Base-by-base conservation (phyloP, 2,888 invertebrate species). In the Spicauda simplicius region DNA sequence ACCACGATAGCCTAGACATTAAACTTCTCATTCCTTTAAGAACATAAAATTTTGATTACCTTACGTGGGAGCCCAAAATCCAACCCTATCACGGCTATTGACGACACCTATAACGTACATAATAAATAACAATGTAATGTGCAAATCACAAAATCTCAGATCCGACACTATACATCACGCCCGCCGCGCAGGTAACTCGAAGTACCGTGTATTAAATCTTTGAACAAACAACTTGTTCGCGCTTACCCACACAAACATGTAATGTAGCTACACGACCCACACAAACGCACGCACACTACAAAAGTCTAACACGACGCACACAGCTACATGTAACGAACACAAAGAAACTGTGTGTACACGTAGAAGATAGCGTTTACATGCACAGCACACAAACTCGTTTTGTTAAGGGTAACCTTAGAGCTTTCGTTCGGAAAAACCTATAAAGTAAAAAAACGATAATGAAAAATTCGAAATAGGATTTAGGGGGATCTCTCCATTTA, bases 191-290 rank as follows among this genome's bases (percentile, higher is more conserved):
- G 90, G 89, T 90, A 91, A 88, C 91, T 87, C 84, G 88, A 86
- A 91, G 91, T 86, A 86, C 90, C 84, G 89, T 81, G 91, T 87
- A 92, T 92, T 92, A 93, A 92, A 93, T 91, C 91, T 93, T 84
- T 90, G 92, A 92, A 81, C 92, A 93, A 93, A 92, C 92, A 92
- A 91, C 86, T 91, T 92, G 92, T 91, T 91, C 89, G 84, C 91
- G 90, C 90, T 86, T 86, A 86, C 87, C 71, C 87, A 81, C 88
- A 82, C 83, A 74, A 64, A 18, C 20, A 69, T 59, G 20, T 68
- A n/a, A 53, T 58, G 68, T 60, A 52, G 37, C 53, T 58, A 55
- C 53, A 41, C 57, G 12, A 60, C 67, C 59, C n/a, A 61, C 64
- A 64, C 57, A 25, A 18, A 14, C 18, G 33, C 41, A 41, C 41